phyloP scores from a whole-genome alignment of 1,140 invertebrate genomes.

The Copidosoma floridanum region DNA sequence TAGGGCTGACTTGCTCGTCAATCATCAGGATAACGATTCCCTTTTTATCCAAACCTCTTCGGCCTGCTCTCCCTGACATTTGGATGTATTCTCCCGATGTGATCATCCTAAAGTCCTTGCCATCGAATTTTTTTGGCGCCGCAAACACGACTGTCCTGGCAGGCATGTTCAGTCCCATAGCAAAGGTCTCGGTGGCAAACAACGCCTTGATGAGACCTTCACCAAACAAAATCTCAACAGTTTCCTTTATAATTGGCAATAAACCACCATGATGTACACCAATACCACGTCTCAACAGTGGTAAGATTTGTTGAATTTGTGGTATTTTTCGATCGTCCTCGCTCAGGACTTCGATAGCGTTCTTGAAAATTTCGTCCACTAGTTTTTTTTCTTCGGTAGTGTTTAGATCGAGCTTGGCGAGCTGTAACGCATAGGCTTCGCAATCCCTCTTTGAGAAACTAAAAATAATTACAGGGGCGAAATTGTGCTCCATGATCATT shows the following conservation, averaged over 20 bases:
- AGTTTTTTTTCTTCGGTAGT: constrained; percentile 89
- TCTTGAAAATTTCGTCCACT: constrained; percentile 96
- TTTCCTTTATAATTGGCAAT: constrained; percentile 97
- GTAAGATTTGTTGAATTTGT: constrained; percentile 94
- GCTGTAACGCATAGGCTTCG: constrained; percentile 93
- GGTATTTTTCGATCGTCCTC: constrained; percentile 94
- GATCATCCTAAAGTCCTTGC: constrained; percentile 91
- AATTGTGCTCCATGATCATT: constrained; percentile 98
- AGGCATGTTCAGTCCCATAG: constrained; percentile 99
- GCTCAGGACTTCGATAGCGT: constrained; percentile 93
- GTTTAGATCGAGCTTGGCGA: constrained; percentile 97
- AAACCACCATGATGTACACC: constrained; percentile 98
- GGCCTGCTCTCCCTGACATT: constrained; percentile 97
- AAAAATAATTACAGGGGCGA: constrained; percentile 98
- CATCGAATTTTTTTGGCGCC: constrained; percentile 94
- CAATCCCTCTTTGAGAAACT: constrained; percentile 99
- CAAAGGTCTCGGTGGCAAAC: constrained; percentile 99
- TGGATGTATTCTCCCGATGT: constrained; percentile 99
- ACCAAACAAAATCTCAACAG: constrained; percentile 97
- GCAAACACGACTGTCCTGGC: constrained; percentile 98
- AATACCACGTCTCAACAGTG: constrained; percentile 90
- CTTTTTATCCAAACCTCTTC: constrained; percentile 95
- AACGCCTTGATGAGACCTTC: constrained; percentile 96
- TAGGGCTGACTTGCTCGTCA: constrained; percentile 92
- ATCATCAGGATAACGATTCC: constrained; percentile 99